A percentile compares a stretch with the other conserved stretches of the same genome.
phyloP scores from a whole-genome alignment of 2,888 invertebrate species.

The Pimpla rufipes region DNA sequence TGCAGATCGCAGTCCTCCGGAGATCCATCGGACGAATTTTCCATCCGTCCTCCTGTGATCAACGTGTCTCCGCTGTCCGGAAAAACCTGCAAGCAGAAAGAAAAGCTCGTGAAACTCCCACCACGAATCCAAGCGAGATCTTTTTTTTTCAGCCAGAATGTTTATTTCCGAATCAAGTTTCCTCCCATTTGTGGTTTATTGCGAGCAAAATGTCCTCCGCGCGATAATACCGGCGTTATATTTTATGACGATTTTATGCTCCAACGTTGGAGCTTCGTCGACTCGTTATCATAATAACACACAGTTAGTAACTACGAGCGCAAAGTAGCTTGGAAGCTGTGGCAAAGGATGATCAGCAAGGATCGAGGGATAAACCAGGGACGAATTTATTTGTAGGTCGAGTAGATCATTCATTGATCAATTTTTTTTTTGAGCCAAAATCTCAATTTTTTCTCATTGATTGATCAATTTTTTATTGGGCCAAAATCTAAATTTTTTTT shows the following conservation, averaged over 20 bases:
- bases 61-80: no score
- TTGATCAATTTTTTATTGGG: no score
- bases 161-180: not conserved
- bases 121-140: not conserved
- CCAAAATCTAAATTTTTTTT: no score
- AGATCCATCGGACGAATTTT: constrained; percentile 59
- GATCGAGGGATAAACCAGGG: not conserved
- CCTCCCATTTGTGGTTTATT: not conserved
- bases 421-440: no score
- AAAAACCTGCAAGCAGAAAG: no score
- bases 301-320: not conserved
- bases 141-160: not conserved
- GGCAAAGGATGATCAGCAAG: not conserved
- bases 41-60: not conserved
- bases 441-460: no score
- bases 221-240: not conserved
- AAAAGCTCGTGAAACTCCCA: no score
- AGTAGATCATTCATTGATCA: no score
- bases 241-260: not conserved
- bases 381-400: no score
- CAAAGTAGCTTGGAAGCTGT: not conserved
- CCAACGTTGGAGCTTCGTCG: not conserved
- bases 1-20: constrained; percentile 50
- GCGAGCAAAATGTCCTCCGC: not conserved
- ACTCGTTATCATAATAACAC: not conserved